Percentiles rank a stretch among this genome's conserved stretches.
Evolutionary conservation across 1,140 invertebrate genomes (phyloP).

Genomic region (Drosophila athabasca): DNA sequence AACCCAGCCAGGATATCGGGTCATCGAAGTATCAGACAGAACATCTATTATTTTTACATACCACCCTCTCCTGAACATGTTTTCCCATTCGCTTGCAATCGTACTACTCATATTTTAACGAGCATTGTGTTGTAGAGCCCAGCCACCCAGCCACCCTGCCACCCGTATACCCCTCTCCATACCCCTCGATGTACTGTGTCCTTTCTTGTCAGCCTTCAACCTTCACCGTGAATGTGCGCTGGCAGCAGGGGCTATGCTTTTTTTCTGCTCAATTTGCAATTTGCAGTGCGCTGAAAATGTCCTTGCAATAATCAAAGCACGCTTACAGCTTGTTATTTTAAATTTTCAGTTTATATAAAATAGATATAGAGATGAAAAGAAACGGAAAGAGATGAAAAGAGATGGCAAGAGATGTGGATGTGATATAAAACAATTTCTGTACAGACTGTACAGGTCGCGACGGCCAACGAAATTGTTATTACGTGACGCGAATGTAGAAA

Average conservation of each 20-base stretch:
- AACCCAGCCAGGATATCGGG: too few species aligned
- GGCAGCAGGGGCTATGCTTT: background rate
- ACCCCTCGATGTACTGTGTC: too few species aligned
- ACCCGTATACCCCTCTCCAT: background rate
- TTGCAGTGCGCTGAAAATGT: conserved; percentile 55
- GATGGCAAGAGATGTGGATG: conserved; percentile 28
- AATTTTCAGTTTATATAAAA: conserved; percentile 71
- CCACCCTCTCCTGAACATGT: too few species aligned
- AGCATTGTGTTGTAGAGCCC: conserved; percentile 30
- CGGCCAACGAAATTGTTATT: conserved; percentile 63
- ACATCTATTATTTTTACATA: too few species aligned
- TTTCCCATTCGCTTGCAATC: conserved; percentile 17
- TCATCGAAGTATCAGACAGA: too few species aligned
- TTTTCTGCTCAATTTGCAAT: conserved; percentile 65
- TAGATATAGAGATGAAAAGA: background rate
- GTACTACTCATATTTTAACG: conserved; percentile 53
- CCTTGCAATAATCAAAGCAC: conserved; percentile 63
- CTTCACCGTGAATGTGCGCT: too few species aligned
- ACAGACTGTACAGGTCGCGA: conserved; percentile 23
- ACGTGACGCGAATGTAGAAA: conserved; percentile 60
- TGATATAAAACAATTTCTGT: conserved; percentile 66
- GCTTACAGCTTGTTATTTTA: conserved; percentile 70
- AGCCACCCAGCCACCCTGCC: background rate
- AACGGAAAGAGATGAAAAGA: background rate
- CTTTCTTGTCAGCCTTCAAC: too few species aligned